Evolutionary conservation across 2,888 invertebrate species (phyloP).

Genomic region (Pegoplata infirma): DNA sequence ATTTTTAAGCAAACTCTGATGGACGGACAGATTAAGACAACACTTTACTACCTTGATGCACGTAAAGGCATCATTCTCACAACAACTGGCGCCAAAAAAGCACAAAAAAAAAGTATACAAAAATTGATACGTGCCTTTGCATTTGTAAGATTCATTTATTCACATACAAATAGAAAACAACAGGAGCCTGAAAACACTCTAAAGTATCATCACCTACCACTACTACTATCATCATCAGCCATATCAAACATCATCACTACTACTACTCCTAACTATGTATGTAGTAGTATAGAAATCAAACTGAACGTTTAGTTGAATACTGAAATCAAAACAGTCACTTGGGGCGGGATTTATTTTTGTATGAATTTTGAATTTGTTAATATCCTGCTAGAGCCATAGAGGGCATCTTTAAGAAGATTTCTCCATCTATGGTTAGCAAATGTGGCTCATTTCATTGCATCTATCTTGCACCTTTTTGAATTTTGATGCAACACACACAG

Average conservation of each 20-base stretch:
- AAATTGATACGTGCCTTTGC: constrained; percentile 53
- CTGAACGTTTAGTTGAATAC: constrained; percentile 27
- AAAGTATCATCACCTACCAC: constrained; percentile 43
- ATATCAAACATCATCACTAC: constrained; percentile 8
- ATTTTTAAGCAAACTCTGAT: not conserved
- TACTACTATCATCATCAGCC: constrained; percentile 9
- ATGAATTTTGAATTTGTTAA: constrained; percentile 1
- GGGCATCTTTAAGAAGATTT: not conserved
- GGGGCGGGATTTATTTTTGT: not conserved
- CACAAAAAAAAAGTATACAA: constrained; percentile 38
- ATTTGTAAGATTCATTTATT: constrained; percentile 33
- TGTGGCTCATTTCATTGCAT: not conserved
- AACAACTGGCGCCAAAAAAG: constrained; percentile 23
- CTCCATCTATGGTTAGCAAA: constrained; percentile 19
- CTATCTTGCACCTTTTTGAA: not conserved
- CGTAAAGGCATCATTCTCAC: constrained; percentile 35
- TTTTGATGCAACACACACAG: not conserved
- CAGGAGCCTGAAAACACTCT: not conserved
- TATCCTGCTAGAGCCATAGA: not conserved
- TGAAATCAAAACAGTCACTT: constrained; percentile 44
- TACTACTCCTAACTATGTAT: too few relatives aligned
- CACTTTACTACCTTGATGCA: constrained; percentile 51
- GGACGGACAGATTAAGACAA: constrained; percentile 8
- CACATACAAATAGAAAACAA: not conserved
- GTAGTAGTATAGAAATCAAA: too few relatives aligned